Percentiles rank a stretch among this genome's conserved stretches.
Conservation (phyloP, 2,113 vertebrate species). For the Micronycteris hirsuta region DNA sequence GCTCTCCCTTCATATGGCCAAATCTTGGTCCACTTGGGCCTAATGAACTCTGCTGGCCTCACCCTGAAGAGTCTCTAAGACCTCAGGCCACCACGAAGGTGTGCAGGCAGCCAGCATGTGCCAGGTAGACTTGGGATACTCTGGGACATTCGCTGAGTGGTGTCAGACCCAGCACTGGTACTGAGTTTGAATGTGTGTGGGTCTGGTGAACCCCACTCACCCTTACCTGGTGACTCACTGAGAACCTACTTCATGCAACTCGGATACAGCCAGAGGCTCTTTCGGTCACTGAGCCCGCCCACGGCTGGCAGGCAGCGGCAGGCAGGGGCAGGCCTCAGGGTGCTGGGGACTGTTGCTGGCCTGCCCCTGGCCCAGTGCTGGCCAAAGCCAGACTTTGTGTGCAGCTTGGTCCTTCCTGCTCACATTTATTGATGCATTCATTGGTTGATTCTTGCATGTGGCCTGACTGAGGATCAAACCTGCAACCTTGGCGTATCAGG, state of each 20-base stretch:
- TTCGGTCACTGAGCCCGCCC: background rate
- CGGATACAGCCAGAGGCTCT: background rate
- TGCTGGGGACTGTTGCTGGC: background rate
- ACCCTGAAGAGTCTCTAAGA: background rate
- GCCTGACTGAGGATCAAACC: too few relatives aligned
- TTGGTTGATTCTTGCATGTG: too few relatives aligned
- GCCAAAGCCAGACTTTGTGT: background rate
- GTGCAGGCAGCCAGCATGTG: background rate
- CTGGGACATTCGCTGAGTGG: background rate
- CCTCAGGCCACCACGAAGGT: background rate
- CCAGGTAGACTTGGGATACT: background rate
- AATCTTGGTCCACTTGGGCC: background rate
- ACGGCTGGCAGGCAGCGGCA: background rate
- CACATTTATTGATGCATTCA: background rate
- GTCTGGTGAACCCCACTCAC: background rate
- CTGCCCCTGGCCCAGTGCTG: background rate
- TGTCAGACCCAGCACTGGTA: background rate
- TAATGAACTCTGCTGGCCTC: background rate
- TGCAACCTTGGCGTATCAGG: too few relatives aligned
- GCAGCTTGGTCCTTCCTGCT: background rate
- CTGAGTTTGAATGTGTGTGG: background rate
- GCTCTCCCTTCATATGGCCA: background rate
- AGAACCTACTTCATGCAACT: background rate
- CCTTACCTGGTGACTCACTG: background rate
- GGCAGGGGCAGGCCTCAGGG: background rate